Conservation (phyloP, 2,797 vertebrate genomes). For the Basileuterus tristriatus region DNA sequence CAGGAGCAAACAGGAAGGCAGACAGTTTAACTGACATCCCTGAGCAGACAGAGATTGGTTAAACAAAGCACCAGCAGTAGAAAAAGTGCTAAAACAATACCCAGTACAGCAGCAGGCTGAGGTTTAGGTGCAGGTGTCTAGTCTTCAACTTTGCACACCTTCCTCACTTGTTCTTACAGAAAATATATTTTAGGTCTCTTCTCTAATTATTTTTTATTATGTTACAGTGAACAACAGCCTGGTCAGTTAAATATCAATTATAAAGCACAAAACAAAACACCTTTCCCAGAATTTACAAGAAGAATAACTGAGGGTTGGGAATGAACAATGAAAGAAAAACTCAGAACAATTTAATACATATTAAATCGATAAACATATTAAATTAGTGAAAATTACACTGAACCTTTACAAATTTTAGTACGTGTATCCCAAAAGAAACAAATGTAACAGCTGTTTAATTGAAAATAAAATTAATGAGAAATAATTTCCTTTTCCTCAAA, state of each 20-base stretch:
- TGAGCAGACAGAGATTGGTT: not conserved
- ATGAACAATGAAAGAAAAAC: not conserved
- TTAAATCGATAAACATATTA: not conserved
- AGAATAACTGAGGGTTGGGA: not conserved
- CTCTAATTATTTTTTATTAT: not conserved
- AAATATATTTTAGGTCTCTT: not conserved
- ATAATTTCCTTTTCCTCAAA: not conserved
- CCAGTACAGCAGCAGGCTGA: not conserved
- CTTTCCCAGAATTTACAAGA: not conserved
- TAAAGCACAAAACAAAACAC: not conserved
- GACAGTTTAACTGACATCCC: not conserved
- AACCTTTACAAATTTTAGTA: not conserved
- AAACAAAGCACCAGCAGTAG: not conserved
- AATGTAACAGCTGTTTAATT: not conserved
- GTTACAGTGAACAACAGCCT: not conserved
- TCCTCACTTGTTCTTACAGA: not conserved
- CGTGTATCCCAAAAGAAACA: not conserved
- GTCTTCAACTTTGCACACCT: not conserved
- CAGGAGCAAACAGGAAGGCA: not conserved
- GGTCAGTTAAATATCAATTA: not conserved
- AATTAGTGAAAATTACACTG: not conserved
- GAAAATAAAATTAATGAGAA: conserved; percentile 29
- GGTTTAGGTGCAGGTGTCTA: not conserved
- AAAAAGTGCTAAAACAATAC: not conserved
- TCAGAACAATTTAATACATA: not conserved